Conservation (phyloP, 2,113 vertebrate genomes). For the Paedocypris sp. region DNA sequence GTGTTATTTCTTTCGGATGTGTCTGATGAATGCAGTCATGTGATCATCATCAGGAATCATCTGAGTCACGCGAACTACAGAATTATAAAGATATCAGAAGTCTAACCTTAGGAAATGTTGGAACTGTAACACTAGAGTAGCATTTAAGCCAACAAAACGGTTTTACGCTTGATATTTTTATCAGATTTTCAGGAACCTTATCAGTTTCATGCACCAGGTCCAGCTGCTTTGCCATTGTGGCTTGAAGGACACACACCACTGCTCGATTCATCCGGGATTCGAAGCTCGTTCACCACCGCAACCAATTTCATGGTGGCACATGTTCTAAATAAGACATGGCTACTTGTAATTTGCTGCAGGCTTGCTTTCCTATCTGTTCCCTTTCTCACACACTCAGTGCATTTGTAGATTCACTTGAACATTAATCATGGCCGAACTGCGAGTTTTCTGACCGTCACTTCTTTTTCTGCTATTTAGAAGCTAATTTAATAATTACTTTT, state of each 20-base stretch:
- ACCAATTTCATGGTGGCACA: slow-evolving; percentile 35
- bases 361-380: slow-evolving; percentile 27
- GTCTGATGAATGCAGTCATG: background rate
- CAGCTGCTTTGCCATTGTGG: background rate
- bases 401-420: slow-evolving; percentile 50
- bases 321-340: slow-evolving; percentile 35
- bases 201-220: background rate
- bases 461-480: slow-evolving; percentile 54
- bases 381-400: slow-evolving; percentile 28
- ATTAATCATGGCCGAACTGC: slow-evolving; percentile 49
- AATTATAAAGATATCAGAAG: background rate
- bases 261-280: slow-evolving; percentile 37
- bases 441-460: slow-evolving; percentile 46
- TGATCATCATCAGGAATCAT: too few relatives aligned
- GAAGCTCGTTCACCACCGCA: slow-evolving; percentile 33
- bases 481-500: slow-evolving; percentile 49
- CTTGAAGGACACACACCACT: background rate
- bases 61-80: background rate
- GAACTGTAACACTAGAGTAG: background rate
- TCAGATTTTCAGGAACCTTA: background rate
- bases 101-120: background rate
- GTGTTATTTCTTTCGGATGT: background rate
- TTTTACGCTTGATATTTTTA: background rate
- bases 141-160: slow-evolving; percentile 1
- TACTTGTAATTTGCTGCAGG: slow-evolving; percentile 26